phyloP scores from a whole-genome alignment of 2,113 vertebrate genomes.

The Nansenia antarctica region DNA sequence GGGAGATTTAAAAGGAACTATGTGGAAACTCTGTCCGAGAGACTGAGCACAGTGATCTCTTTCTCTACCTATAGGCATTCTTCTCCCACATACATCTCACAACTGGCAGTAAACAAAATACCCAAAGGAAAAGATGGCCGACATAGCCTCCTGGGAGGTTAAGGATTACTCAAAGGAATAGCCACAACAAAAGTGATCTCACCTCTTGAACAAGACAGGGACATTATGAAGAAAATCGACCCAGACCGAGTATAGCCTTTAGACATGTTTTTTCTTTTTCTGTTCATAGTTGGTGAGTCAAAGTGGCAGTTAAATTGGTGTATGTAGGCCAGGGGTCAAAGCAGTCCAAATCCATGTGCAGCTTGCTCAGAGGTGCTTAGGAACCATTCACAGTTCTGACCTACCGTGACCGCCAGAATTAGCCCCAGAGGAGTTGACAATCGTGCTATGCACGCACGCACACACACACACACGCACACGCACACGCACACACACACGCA shows the following conservation, averaged over 20 bases:
- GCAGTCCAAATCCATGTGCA: not conserved
- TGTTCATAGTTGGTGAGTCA: not conserved
- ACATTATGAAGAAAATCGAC: not conserved
- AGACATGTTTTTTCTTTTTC: not conserved
- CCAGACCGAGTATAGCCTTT: not conserved
- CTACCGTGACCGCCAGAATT: not conserved
- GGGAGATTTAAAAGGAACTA: not conserved
- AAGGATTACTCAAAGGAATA: not conserved
- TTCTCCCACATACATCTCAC: conserved; percentile 15
- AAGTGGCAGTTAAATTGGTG: not conserved
- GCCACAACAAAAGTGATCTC: no score
- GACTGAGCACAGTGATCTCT: conserved; percentile 3
- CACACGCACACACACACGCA: no score
- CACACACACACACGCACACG: not conserved
- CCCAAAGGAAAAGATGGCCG: not conserved
- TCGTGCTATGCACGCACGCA: not conserved
- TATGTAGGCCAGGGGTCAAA: not conserved
- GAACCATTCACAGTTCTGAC: not conserved
- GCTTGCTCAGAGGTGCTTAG: not conserved
- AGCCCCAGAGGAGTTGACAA: not conserved
- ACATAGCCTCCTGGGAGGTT: no score
- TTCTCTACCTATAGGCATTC: not conserved
- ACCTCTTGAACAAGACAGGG: not conserved
- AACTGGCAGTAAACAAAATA: conserved; percentile 4
- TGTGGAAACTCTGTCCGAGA: not conserved